Evolutionary conservation across 1,140 invertebrate species (phyloP), one percentile per base, ranked within the genome.

Genomic region (Micrasema minimum): DNA sequence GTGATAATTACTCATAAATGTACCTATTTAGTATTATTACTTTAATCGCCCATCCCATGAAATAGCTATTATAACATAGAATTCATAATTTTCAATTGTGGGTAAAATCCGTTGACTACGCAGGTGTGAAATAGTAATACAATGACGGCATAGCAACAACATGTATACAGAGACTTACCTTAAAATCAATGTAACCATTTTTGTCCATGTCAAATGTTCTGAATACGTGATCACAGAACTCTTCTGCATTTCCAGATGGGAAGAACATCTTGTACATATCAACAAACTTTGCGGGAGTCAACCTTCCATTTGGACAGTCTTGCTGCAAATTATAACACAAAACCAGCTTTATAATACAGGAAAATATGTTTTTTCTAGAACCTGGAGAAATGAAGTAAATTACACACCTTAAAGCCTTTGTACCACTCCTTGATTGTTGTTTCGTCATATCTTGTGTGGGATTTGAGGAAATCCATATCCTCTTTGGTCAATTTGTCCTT

Each of bases 191-290:
- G 85, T 96, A 97, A 73, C 96, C 97, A 85, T 97, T 97, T 86
- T 98, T 97, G 85, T 99, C 97, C 90, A 97, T 97, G 82, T 99
- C 97, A 84, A 99, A 99, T 87, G 97, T 99, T 77, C 97, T 90
- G 84, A 99, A 99, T 12, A 99, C 97, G 82, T 99, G 97, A 79
- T 99, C 96, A 82, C 97, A 99, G 85, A 99, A 99, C 84, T 98
- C 96, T 81, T 99, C 96, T 18, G 97, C 97, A 80, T 98, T 97
- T 62, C 98, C 97, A 78, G 94, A 96, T 10, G 97, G 97, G 86
- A 99, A 99, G 87, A 99, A 96, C 93, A 96, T 96, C 90, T 96
- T 98, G 87, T 99, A 99, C 91, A 99, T 98, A 86, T 99, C 97
- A 78, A 99, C 95, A 83, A 99, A 99, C 86, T 99, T 99, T 64